phyloP scores from a whole-genome alignment of 2,113 vertebrate species.

The Ramphastos sulfuratus region DNA sequence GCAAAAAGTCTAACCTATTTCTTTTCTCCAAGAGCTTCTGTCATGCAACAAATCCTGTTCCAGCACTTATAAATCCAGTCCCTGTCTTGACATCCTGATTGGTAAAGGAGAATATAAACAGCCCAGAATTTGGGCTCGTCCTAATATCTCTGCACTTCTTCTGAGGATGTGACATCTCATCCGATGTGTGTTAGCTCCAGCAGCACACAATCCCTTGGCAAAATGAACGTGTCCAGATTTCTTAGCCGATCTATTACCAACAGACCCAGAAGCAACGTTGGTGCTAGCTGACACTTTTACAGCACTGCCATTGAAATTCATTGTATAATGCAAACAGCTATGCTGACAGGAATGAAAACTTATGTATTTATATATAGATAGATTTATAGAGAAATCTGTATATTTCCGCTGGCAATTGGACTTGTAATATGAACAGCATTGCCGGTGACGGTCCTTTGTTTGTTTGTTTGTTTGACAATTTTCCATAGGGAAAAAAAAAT shows the following conservation, averaged over 20 bases:
- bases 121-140: slow-evolving; percentile 58
- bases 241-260: slow-evolving; percentile 58
- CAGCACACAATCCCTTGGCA: slow-evolving; percentile 50
- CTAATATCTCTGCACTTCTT: slow-evolving; percentile 59
- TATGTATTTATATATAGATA: background rate
- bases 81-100: slow-evolving; percentile 10
- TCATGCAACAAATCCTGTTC: background rate
- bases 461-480: background rate
- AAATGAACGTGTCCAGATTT: slow-evolving; percentile 61
- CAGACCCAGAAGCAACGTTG: slow-evolving; percentile 8
- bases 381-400: background rate
- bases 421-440: background rate
- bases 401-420: background rate
- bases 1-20: background rate
- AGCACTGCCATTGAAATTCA: slow-evolving; percentile 29
- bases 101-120: slow-evolving; percentile 27
- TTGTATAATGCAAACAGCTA: slow-evolving; percentile 1
- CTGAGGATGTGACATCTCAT: slow-evolving; percentile 72
- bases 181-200: slow-evolving; percentile 71
- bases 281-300: slow-evolving; percentile 14
- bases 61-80: slow-evolving; percentile 57
- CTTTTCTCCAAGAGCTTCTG: slow-evolving; percentile 38
- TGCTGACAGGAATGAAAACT: background rate
- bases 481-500: slow-evolving; percentile 1
- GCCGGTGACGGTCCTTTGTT: background rate